Evolutionary conservation across 2,113 vertebrate genomes (phyloP).

Genomic region (Seriola rivoliana): DNA sequence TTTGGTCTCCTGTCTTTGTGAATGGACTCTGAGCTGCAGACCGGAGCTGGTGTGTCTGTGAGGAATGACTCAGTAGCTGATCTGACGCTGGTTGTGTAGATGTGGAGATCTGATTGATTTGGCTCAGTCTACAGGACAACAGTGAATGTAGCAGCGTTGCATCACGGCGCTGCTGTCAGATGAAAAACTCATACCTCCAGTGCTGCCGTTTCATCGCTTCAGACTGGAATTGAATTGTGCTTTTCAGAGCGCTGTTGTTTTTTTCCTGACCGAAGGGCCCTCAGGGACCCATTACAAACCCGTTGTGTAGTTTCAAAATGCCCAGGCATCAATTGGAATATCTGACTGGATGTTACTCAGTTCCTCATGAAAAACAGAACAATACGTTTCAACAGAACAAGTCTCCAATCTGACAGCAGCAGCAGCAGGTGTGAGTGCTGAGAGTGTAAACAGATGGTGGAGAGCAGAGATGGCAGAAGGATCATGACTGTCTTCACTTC

Average conservation of each 20-base stretch:
- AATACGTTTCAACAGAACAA: conserved; percentile 38
- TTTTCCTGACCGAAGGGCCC: conserved; percentile 50
- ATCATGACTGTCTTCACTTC: conserved; percentile 62
- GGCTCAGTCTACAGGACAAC: conserved; percentile 30
- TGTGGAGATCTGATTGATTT: conserved; percentile 47
- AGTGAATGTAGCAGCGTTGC: conserved; percentile 43
- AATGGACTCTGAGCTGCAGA: conserved; percentile 38
- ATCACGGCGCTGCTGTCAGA: conserved; percentile 51
- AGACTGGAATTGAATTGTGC: conserved; percentile 49
- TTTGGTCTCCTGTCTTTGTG: conserved; percentile 49
- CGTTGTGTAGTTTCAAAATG: conserved; percentile 55
- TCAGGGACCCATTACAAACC: conserved; percentile 58
- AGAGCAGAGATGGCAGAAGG: conserved; percentile 55
- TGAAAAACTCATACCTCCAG: conserved; percentile 33
- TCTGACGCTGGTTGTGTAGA: conserved; percentile 25
- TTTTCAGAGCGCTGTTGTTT: conserved; percentile 39
- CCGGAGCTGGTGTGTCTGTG: conserved; percentile 42
- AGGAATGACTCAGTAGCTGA: conserved; percentile 42
- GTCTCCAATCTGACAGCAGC: conserved; percentile 57
- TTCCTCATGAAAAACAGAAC: conserved; percentile 48
- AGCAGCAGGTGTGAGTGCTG: conserved; percentile 34
- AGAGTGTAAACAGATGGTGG: conserved; percentile 58
- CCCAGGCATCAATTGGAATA: conserved; percentile 59
- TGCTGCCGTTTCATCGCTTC: conserved; percentile 45
- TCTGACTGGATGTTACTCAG: conserved; percentile 54